Evolutionary conservation across 2,113 vertebrate genomes (phyloP), one percentile per base, ranked within the genome.

Genomic region (Procavia capensis): DNA sequence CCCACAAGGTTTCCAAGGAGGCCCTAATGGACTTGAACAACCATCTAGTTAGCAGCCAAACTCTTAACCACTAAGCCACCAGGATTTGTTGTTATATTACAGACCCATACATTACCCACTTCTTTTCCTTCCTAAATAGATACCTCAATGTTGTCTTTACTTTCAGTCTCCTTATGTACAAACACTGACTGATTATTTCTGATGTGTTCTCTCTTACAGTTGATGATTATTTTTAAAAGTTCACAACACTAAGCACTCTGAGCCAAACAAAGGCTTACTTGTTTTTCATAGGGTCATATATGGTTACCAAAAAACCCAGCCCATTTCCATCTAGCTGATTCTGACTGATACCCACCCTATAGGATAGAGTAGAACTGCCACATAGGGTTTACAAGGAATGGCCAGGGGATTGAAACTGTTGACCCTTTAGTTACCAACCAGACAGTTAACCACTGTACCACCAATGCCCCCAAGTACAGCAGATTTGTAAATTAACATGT

Each of bases 161-260:
- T 84, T 72, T 96, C 29, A 27, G 59, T 80, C 78, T 91, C 70
- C 41, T 89, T 84, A 45, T 17, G 11, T 92, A 92, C 85, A 97
- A 91, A 25, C 86, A 78, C 79, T 93, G 74, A 43, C 82, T 57
- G 85, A 81, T 75, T 87, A 88, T 85, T 88, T 85, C 41, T 74
- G 80, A 87, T 57, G 27, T 85, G 61, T 50, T 79, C 61, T 50
- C 59, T 88, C 74, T 93, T 82, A 59, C 68, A 76, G 57, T 43
- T 6, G 27, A 68, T 64, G 39, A 17, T 92, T 79, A 34, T 90
- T 83, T 85, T 93, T 91, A 34, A 66, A 96, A 93, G n/a, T 57
- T 10, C 3, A 59, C 59, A 78, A 66, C 5, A 36, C 43, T 29
- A 82, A 45, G 19, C 45, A 82, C 72, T 50, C 72, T 61, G 16